A percentile compares a stretch with the other conserved stretches of the same genome.
Conservation (phyloP, 2,113 vertebrate genomes). For the Pristiophorus japonicus region DNA sequence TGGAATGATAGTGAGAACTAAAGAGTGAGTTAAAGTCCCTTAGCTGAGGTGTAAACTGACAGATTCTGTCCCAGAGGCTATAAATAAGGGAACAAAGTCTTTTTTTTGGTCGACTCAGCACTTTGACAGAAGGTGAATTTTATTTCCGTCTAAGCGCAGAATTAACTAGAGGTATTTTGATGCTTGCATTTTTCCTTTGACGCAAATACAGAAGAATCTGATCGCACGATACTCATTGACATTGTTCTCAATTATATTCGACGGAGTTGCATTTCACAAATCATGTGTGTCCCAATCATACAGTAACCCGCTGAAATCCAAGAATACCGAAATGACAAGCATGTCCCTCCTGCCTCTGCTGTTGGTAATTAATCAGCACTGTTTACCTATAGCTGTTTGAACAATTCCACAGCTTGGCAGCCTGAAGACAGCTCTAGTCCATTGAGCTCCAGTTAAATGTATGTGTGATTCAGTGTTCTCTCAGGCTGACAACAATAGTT, state of each 20-base stretch:
- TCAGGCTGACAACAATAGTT: not conserved
- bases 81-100: not conserved
- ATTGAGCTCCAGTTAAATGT: not conserved
- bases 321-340: not conserved
- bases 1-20: not conserved
- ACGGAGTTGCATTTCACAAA: not conserved
- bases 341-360: not conserved
- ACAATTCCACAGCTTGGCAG: slow-evolving; percentile 7
- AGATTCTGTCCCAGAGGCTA: not conserved
- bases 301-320: not conserved
- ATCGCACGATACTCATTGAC: not conserved
- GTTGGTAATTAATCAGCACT: not conserved
- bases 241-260: not conserved
- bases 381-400: slow-evolving; percentile 22
- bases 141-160: not conserved
- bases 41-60: not conserved
- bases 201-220: not conserved
- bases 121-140: slow-evolving; percentile 5
- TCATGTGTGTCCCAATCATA: not conserved
- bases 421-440: not conserved
- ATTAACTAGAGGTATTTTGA: not conserved
- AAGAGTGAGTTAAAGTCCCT: not conserved
- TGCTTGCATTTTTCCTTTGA: not conserved
- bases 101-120: not conserved
- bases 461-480: not conserved